Percentiles rank a stretch among this genome's conserved stretches.
These are phyloP conservation scores for Chrysodeixis includens DNA, from an alignment of 2,888 invertebrate genomes.

Conservation along the genomic window DNA sequence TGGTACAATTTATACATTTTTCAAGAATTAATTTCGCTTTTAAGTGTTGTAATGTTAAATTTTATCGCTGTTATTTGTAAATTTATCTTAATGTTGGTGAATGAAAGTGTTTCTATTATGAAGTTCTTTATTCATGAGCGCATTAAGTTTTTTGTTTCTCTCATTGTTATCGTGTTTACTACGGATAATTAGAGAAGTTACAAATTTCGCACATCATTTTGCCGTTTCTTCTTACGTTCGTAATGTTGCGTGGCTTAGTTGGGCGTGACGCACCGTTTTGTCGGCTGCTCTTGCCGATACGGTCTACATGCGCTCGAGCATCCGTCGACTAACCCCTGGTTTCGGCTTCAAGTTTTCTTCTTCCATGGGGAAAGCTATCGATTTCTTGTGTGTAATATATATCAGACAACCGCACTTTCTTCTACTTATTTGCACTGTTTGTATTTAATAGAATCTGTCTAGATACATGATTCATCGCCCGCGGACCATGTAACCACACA, in stretches of 20 bases:
- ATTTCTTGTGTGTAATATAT: constrained; percentile 62
- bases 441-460: constrained; percentile 11
- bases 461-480: constrained; percentile 25
- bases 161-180: constrained; percentile 55
- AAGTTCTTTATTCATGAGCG: constrained; percentile 47
- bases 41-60: constrained; percentile 56
- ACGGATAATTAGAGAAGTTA: constrained; percentile 57
- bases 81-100: constrained; percentile 52
- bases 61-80: constrained; percentile 53
- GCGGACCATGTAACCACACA: constrained; percentile 29
- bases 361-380: constrained; percentile 65
- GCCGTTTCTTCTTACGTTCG: constrained; percentile 71
- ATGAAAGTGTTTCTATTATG: constrained; percentile 60
- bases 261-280: constrained; percentile 85
- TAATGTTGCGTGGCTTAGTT: constrained; percentile 80
- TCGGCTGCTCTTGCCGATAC: constrained; percentile 83
- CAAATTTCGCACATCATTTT: constrained; percentile 71
- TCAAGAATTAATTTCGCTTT: constrained; percentile 58
- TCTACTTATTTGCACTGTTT: constrained; percentile 24
- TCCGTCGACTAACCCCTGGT: constrained; percentile 80
- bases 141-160: constrained; percentile 39
- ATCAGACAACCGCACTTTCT: constrained; percentile 50
- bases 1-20: constrained; percentile 57
- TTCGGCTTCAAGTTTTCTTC: constrained; percentile 73
- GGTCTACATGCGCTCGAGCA: constrained; percentile 83